Evolutionary conservation across 2,113 vertebrate species (phyloP), one percentile per base, ranked within the genome.

Genomic region (Barbus barbus): DNA sequence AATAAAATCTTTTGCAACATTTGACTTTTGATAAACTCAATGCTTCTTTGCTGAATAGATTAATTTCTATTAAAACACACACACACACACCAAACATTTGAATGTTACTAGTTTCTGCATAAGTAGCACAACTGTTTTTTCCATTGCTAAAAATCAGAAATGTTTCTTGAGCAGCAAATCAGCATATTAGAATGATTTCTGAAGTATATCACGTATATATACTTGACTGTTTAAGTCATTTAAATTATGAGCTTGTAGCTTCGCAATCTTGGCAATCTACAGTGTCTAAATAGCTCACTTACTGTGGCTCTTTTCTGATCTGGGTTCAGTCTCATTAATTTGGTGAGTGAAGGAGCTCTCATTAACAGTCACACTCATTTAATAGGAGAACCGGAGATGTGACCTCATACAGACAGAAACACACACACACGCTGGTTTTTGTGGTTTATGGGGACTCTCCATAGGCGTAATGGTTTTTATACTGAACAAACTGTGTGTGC

Each of bases 281-380:
- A 9, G 20, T n/a, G 20, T 56, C 51, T 56, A 22, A 53, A 18
- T 20, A 53, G 12, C 22, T 75, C 26, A 76, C 31, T 28, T 58
- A 9, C n/a, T 76, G 46, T 18, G 14, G 5, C 26, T 16, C n/a
- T 1, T 60, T 31, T 77, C 16, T 9, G 28, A 22, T 33, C 44
- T 18, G 18, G 22, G 12, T 22, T 77, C 3, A 58, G 8, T 3
- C 9, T 11, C 28, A 22, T 24, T 18, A 18, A 9, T 65, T 41
- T 41, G 14, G 6, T 11, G 1, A 78, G n/a, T 60, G 13, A 16
- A 63, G 36, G 7, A 80, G 58, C 78, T 80, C 78, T 46, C 44
- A 9, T 41, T 82, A 82, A 33, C 51, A 26, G n/a, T 46, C n/a
- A 60, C 24, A 75, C 14, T 75, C 51, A 51, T 48, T 36, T n/a